Evolutionary conservation across 2,888 invertebrate genomes (phyloP).

Genomic region (Alsophila aescularia): DNA sequence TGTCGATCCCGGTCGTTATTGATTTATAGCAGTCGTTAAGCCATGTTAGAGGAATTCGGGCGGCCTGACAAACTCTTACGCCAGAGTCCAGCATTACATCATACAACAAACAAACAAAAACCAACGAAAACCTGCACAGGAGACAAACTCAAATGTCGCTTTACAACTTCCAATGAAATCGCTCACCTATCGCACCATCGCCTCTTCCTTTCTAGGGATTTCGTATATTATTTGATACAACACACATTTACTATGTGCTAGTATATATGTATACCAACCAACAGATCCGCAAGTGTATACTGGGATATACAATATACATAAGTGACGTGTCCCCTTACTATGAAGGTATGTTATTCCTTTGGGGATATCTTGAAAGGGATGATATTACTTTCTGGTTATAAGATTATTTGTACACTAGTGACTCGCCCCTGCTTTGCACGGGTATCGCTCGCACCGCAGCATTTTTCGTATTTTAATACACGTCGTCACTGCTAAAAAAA

Average conservation of each 20-base stretch:
- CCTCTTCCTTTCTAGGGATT: slow-evolving; percentile 8
- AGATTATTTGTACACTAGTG: neutral
- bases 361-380: slow-evolving; percentile 1
- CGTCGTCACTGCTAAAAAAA: too few relatives aligned
- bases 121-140: too few relatives aligned
- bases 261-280: neutral
- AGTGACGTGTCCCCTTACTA: slow-evolving; percentile 14
- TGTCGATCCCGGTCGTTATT: too few relatives aligned
- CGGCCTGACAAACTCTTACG: too few relatives aligned
- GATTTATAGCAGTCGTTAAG: too few relatives aligned
- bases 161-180: neutral
- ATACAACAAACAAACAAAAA: too few relatives aligned
- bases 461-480: neutral
- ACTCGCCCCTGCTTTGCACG: too few relatives aligned
- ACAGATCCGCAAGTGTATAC: too few relatives aligned
- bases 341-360: slow-evolving; percentile 14
- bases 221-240: slow-evolving; percentile 23
- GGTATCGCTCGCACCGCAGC: too few relatives aligned
- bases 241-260: slow-evolving; percentile 6
- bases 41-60: too few relatives aligned
- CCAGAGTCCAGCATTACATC: too few relatives aligned
- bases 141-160: neutral
- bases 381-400: neutral
- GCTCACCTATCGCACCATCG: neutral
- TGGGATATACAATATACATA: neutral